Evolutionary conservation across 2,888 invertebrate species (phyloP), one percentile per base, ranked within the genome.

Genomic region (Limnephilus auricula): DNA sequence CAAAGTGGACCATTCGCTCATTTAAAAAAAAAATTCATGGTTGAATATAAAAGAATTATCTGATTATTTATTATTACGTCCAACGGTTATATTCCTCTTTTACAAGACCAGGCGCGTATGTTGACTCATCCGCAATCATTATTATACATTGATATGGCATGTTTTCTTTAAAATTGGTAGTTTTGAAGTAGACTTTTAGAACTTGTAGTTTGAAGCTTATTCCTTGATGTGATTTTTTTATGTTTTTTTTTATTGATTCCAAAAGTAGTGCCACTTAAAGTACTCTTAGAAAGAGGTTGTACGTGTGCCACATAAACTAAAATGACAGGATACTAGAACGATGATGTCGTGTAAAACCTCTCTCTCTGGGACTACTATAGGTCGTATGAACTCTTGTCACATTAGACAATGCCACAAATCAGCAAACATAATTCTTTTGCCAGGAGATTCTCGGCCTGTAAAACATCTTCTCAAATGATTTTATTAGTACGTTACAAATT

Each of bases 211-310:
- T 65, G 65, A 9, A 65, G 65, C 65, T 65, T 65, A n/a, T 65
- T 65, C 65, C 65, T 65, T 65, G 65, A 65, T 65, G 65, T 65
- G 65, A 65, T 65, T 65, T 65, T 65, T 65, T 65, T 65, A 65
- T 65, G 65, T 65, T 50, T 65, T 45, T 65, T 45, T 50, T 65
- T 65, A 9, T 65, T 65, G 25, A 65, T 25, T 65, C 65, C 65
- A 25, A 65, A 65, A 65, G 6, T 25, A 65, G 65, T 65, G 65
- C n/a, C 65, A 25, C 65, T 25, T 65, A n/a, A 40, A 40, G 12
- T 40, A 40, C 10, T 40, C 12, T 12, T 12, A 40, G 40, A 40
- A 40, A 40, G 12, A 40, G 10, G 40, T 40, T 10, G 40, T 40
- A 40, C 12, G 10, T 40, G 12, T 12, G 40, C 5, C 40, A 40